phyloP scores from a whole-genome alignment of 2,797 vertebrate genomes.

The Rousettus madagascariensis region DNA sequence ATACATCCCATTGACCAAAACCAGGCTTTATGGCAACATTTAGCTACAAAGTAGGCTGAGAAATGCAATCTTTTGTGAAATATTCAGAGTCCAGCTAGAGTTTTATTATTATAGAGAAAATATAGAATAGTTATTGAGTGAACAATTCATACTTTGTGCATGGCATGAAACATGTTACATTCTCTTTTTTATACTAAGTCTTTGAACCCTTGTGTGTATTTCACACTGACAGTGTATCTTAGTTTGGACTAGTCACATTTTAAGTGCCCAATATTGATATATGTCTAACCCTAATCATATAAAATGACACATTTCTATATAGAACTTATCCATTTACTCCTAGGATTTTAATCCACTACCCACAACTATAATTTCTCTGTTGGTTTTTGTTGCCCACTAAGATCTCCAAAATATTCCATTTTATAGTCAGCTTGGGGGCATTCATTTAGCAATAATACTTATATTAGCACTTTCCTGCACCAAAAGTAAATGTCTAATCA shows the following conservation, averaged over 20 bases:
- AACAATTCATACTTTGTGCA: neutral
- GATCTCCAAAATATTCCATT: neutral
- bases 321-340: neutral
- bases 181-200: neutral
- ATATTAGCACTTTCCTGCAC: neutral
- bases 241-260: constrained; percentile 22
- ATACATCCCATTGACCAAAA: neutral
- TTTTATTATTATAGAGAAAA: neutral
- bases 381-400: neutral
- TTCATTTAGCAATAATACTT: neutral
- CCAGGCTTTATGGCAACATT: neutral
- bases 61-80: neutral
- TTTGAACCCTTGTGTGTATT: neutral
- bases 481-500: neutral
- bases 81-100: neutral
- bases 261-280: neutral
- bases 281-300: neutral
- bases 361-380: neutral
- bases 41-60: neutral
- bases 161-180: neutral
- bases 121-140: neutral
- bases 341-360: neutral
- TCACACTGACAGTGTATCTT: neutral
- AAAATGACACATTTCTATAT: neutral
- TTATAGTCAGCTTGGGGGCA: neutral